These are phyloP conservation scores for Cassiopea andromeda DNA, from an alignment of 30 jellyfish, hydroid and myxozoan species.

Conservation along the genomic window DNA sequence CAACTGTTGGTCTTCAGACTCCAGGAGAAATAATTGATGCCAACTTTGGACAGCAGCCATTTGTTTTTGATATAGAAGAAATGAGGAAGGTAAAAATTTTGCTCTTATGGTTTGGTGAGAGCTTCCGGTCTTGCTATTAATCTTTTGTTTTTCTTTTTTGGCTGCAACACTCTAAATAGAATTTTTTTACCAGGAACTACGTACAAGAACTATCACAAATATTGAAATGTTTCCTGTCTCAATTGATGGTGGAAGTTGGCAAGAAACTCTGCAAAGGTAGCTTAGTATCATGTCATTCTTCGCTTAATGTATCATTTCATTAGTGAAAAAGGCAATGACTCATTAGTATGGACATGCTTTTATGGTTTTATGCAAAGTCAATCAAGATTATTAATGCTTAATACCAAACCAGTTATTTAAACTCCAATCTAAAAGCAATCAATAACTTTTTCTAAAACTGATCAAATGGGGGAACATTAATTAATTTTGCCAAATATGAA, in stretches of 20 bases:
- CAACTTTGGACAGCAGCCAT: slow-evolving; percentile 92
- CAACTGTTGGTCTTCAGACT: slow-evolving; percentile 87
- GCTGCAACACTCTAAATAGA: background rate
- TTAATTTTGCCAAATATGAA: no score
- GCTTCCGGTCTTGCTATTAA: no score
- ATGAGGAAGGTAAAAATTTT: slow-evolving; percentile 65
- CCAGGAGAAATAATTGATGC: slow-evolving; percentile 93
- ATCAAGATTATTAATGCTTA: no score
- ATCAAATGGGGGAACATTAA: no score
- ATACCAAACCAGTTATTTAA: no score
- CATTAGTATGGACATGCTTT: no score
- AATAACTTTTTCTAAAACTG: no score
- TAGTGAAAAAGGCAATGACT: no score
- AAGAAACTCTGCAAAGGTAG: slow-evolving; percentile 84
- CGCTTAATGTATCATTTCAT: background rate
- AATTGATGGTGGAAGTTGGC: slow-evolving; percentile 93
- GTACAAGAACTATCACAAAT: slow-evolving; percentile 49
- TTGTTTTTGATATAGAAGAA: slow-evolving; percentile 86
- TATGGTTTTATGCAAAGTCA: no score
- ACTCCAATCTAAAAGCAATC: no score
- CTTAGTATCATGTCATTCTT: background rate
- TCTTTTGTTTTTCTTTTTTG: background rate
- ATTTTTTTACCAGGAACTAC: slow-evolving; percentile 72
- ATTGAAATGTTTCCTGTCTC: slow-evolving; percentile 80
- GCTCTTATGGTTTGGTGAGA: no score